Evolutionary conservation across 2,113 vertebrate species (phyloP).

Genomic region (Fulica atra): DNA sequence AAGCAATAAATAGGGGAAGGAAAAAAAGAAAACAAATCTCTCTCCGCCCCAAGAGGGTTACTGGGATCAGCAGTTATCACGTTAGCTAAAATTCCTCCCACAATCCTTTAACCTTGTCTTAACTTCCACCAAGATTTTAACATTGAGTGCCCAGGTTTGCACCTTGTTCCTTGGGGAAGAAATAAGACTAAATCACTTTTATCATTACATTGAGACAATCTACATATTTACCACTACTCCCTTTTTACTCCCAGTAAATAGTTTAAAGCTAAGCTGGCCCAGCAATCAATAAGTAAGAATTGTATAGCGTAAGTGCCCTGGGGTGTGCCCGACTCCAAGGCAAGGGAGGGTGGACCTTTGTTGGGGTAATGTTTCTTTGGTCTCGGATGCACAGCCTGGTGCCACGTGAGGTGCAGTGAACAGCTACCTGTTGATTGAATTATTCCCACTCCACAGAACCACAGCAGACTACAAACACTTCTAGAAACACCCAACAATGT

Average conservation of each 20-base stretch:
- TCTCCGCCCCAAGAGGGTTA: background rate
- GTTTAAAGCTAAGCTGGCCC: background rate
- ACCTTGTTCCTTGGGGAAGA: background rate
- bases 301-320: background rate
- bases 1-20: background rate
- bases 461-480: background rate
- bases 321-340: background rate
- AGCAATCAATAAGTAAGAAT: background rate
- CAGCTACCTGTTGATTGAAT: background rate
- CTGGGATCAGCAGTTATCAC: background rate
- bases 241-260: background rate
- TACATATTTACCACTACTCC: background rate
- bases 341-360: background rate
- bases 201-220: background rate
- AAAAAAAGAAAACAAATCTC: background rate
- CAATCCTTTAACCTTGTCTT: background rate
- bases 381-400: background rate
- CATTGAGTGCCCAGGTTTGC: fast-evolving
- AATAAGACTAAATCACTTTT: background rate
- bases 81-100: background rate
- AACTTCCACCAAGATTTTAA: background rate
- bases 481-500: background rate
- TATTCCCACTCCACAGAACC: background rate
- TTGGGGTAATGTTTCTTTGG: background rate
- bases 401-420: background rate